phyloP scores from a whole-genome alignment of 2,113 vertebrate genomes.

The Epinephelus fuscoguttatus region DNA sequence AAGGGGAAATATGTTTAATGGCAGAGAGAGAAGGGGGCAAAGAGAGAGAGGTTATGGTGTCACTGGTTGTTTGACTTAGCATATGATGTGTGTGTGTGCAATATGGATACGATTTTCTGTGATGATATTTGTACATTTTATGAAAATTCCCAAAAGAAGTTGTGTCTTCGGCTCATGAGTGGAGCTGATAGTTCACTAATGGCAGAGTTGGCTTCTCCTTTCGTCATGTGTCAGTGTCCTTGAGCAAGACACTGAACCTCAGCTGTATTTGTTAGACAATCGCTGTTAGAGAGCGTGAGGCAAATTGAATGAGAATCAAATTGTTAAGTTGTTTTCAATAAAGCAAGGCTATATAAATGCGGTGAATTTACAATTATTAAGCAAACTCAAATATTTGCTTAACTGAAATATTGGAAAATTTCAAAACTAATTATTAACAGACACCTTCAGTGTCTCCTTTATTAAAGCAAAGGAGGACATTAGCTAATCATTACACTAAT shows the following conservation, averaged over 20 bases:
- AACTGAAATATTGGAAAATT: neutral
- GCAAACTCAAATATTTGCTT: neutral
- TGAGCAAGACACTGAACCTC: neutral
- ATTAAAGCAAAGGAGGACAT: too few relatives aligned
- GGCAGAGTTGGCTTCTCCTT: neutral
- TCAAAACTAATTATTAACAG: neutral
- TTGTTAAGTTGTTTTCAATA: neutral
- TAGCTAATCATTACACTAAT: too few relatives aligned
- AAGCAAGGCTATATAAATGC: neutral
- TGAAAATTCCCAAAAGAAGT: neutral
- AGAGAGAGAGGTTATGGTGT: constrained; percentile 8
- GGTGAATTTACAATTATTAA: too few relatives aligned
- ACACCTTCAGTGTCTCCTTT: too few relatives aligned
- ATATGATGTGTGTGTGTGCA: neutral
- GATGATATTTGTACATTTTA: neutral
- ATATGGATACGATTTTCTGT: neutral
- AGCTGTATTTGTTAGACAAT: neutral
- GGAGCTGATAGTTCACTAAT: neutral
- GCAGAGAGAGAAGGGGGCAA: constrained; percentile 3
- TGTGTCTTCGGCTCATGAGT: neutral
- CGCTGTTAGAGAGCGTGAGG: too few relatives aligned
- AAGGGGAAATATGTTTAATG: constrained; percentile 42
- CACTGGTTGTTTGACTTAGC: constrained; percentile 21
- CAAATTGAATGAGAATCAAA: neutral
- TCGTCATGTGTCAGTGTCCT: neutral